Evolutionary conservation across 2,888 invertebrate species (phyloP), one percentile per base, ranked within the genome.

Genomic region (Abrostola triplasia): DNA sequence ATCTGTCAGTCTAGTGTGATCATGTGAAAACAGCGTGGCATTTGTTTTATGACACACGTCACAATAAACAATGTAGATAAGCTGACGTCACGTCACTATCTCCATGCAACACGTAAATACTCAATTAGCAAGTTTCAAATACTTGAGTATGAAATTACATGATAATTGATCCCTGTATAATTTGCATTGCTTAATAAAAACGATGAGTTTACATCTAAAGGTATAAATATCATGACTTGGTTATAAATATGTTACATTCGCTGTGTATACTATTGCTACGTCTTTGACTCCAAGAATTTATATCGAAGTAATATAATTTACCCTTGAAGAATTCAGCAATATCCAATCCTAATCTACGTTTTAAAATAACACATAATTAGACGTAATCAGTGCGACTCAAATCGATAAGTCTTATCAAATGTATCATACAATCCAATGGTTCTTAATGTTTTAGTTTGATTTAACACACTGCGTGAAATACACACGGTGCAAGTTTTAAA

Each of bases 341-440:
- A 12, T 57, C 13, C 47, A 48, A 70, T 62, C 66, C 59, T 70
- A 64, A 64, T 76, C 65, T 59, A 55, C 41, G 48, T 51, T 63
- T 70, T 56, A 58, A 64, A 72, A 50, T 61, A 64, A 59, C 47
- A 65, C 64, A 70, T 67, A 75, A 80, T 76, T 79, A 70, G 67
- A 70, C 62, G 75, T 82, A 87, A 87, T 87, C 87, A 86, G 81
- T 83, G 83, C 77, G 69, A 61, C 75, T 71, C 66, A 72, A 79
- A 79, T 81, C 80, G 86, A 85, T 85, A 86, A 79, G 59, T 72
- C 70, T 84, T 86, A 86, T 87, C 87, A 70, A 47, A 59, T 63
- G 72, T 78, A 77, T 80, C 77, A 69, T 38, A 67, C 60, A 77
- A 76, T 77, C 73, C 65, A 76, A 74, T 69, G 70, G 59, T 73